Percentiles rank a stretch among this genome's conserved stretches.
phyloP scores from a whole-genome alignment of 2,797 vertebrate species.

The Oreortyx pictus region DNA sequence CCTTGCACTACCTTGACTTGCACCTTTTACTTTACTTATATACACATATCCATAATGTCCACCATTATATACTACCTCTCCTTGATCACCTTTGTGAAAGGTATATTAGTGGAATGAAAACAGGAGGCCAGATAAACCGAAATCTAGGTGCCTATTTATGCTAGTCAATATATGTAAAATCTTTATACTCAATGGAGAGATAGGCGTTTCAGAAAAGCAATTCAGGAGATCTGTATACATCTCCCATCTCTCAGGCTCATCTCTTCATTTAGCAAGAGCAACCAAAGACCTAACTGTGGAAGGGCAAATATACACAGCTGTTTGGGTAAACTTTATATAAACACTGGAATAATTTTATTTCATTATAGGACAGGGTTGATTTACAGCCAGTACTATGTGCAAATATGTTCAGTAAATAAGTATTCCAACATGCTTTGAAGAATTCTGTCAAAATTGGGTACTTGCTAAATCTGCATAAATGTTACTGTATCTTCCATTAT shows the following conservation, averaged over 20 bases:
- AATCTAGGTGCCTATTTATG: not conserved
- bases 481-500: not conserved
- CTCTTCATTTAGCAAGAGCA: not conserved
- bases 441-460: not conserved
- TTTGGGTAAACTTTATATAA: not conserved
- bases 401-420: conserved; percentile 2
- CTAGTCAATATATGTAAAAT: not conserved
- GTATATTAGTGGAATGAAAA: not conserved
- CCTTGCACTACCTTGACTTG: not conserved
- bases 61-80: not conserved
- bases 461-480: not conserved
- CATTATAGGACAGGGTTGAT: not conserved
- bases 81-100: not conserved
- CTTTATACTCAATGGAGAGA: not conserved
- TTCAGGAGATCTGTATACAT: not conserved
- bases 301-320: not conserved
- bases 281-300: not conserved
- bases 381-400: not conserved
- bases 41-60: not conserved
- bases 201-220: not conserved
- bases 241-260: not conserved
- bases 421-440: not conserved
- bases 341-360: not conserved
- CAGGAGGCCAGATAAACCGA: not conserved
- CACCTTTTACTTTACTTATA: not conserved